Percentiles rank a stretch among this genome's conserved stretches.
Evolutionary conservation across 92 coral and sea anemone genomes (phyloP).

Genomic region (Palythoa grandiflora): DNA sequence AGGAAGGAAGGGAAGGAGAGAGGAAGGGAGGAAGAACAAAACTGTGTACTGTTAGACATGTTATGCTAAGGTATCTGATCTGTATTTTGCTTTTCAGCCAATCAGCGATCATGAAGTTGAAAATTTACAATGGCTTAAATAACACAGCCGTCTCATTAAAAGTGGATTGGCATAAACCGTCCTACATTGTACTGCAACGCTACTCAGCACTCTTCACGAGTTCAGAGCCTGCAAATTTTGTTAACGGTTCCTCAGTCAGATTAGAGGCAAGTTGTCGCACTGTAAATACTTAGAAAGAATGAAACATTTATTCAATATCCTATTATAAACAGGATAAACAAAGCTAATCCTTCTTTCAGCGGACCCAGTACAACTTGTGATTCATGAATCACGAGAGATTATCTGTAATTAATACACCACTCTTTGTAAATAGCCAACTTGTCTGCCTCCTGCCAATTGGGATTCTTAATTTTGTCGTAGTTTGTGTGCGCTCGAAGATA

Average conservation of each 20-base stretch:
- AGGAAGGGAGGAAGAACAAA: too few relatives aligned
- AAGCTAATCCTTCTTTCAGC: too few relatives aligned
- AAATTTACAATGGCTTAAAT: neutral
- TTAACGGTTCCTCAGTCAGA: constrained; percentile 23
- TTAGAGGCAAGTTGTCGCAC: neutral
- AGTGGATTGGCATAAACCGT: constrained; percentile 33
- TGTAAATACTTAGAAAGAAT: neutral
- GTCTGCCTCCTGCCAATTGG: too few relatives aligned
- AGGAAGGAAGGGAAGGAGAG: too few relatives aligned
- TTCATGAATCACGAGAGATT: too few relatives aligned
- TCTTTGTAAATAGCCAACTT: too few relatives aligned
- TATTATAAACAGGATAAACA: too few relatives aligned
- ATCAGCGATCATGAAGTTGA: constrained; percentile 1
- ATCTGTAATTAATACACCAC: too few relatives aligned
- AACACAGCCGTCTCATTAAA: constrained; percentile 11
- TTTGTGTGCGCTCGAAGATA: too few relatives aligned
- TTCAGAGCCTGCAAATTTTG: neutral
- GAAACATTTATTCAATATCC: too few relatives aligned
- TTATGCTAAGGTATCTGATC: neutral
- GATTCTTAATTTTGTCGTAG: too few relatives aligned
- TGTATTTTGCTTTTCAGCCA: constrained; percentile 5
- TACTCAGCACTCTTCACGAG: neutral
- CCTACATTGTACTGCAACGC: neutral
- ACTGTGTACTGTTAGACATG: neutral
- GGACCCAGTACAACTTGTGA: too few relatives aligned